These are phyloP conservation scores for Chironomus striatipennis DNA, from an alignment of 1,140 invertebrate genomes.

Conservation along the genomic window DNA sequence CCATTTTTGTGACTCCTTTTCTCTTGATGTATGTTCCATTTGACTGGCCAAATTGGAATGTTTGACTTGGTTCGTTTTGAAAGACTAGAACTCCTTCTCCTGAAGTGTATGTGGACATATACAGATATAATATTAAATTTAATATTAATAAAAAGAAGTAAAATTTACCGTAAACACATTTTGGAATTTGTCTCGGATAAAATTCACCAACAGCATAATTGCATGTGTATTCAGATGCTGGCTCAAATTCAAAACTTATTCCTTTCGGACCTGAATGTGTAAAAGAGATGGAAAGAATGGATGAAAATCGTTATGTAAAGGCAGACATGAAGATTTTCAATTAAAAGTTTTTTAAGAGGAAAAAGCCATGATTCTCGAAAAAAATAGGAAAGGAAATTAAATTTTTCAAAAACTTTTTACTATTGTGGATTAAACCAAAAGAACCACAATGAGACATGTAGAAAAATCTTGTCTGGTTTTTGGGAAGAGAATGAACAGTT, in stretches of 20 bases:
- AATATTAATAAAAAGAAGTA: neutral
- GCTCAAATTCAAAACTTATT: conserved; percentile 49
- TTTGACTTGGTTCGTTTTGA: neutral
- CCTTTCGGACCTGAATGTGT: conserved; percentile 50
- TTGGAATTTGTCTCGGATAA: conserved; percentile 58
- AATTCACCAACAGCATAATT: conserved; percentile 57
- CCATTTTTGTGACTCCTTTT: neutral
- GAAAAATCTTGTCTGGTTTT: no score
- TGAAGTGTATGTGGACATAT: neutral
- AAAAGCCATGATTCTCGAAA: neutral
- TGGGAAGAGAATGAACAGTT: no score
- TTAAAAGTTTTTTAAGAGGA: neutral
- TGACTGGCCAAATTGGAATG: neutral
- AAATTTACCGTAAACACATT: conserved; percentile 52
- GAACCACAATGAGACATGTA: no score
- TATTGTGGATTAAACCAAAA: no score
- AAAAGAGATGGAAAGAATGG: neutral
- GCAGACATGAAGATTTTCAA: neutral
- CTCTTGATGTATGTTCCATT: neutral
- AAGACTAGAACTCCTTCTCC: neutral
- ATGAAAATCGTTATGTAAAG: neutral
- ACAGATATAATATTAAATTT: no score
- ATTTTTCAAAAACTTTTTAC: no score
- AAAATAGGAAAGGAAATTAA: no score
- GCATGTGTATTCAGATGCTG: conserved; percentile 58